Percentiles rank a stretch among this genome's conserved stretches.
Evolutionary conservation across 2,888 invertebrate species (phyloP).

Genomic region (Mylabris sibirica): DNA sequence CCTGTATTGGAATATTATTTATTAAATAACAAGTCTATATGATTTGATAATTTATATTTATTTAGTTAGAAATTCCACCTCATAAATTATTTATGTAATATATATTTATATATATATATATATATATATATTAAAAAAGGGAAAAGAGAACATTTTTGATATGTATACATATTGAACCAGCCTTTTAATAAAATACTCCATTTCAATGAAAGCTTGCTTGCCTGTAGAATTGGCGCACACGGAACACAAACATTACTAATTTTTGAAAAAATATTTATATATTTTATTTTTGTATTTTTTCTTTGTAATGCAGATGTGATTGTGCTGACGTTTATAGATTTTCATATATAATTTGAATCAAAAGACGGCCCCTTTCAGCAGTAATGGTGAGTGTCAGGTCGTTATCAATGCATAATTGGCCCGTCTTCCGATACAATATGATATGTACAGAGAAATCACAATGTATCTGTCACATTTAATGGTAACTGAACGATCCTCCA

Average conservation of each 20-base stretch:
- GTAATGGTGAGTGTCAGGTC: slow-evolving; percentile 58
- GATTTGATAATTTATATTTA: slow-evolving; percentile 50
- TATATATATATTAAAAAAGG: slow-evolving; percentile 35
- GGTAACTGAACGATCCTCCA: slow-evolving; percentile 32
- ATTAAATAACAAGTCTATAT: slow-evolving; percentile 2
- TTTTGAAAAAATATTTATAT: slow-evolving; percentile 57
- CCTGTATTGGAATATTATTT: background rate
- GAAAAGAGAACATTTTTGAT: slow-evolving; percentile 55
- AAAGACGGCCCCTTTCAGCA: slow-evolving; percentile 40
- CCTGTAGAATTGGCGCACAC: slow-evolving; percentile 51
- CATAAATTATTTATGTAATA: slow-evolving; percentile 51
- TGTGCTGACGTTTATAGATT: slow-evolving; percentile 47
- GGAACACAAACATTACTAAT: slow-evolving; percentile 56
- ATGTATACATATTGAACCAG: slow-evolving; percentile 57
- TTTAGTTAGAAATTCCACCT: slow-evolving; percentile 59
- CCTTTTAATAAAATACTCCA: slow-evolving; percentile 53
- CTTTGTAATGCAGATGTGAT: slow-evolving; percentile 52
- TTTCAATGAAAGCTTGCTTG: slow-evolving; percentile 46
- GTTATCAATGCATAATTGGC: slow-evolving; percentile 53
- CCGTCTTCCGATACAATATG: slow-evolving; percentile 45
- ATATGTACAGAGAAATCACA: slow-evolving; percentile 59
- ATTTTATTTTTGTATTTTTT: slow-evolving; percentile 53
- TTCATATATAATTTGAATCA: slow-evolving; percentile 22
- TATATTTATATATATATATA: slow-evolving; percentile 47
- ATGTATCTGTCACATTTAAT: slow-evolving; percentile 36